Evolutionary conservation across 2,888 invertebrate species (phyloP), one percentile per base, ranked within the genome.

Genomic region (Microchrysa polita): DNA sequence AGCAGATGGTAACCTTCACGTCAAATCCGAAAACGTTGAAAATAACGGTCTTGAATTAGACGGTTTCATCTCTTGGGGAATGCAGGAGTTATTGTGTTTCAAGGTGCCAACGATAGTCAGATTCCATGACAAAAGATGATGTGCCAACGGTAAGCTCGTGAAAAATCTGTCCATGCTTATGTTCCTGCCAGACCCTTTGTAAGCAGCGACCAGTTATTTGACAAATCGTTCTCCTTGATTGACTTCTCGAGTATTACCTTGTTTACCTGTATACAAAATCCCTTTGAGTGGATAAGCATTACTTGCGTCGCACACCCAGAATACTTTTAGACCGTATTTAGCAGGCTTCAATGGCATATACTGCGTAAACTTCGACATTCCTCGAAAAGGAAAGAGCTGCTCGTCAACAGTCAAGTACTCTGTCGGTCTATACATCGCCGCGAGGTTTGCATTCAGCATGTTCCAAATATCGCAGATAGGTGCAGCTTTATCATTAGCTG

Each of bases 381-480:
- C 79, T 48, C 78, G 76, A 72, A 40, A 63, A 4, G 40, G 63
- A 44, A 40, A n/a, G 4, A 63, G 44, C 20, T 63, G 63, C 20
- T 63, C 63, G n/a, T 42, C 42, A 18, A 63, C 42, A 40, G 63
- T 63, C 18, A 63, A 40, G 20, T 14, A 9, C 9, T 7, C 80
- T 27, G 77, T 77, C 74, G 80, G 79, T 52, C 76, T 77, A 76
- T 80, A 81, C 20, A 73, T 27, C 74, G 77, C 75, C 27, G 69
- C 34, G 55, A 80, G 76, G 78, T 81, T 81, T 57, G 76, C 73
- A 77, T 80, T 81, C 18, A 81, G 67, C 79, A 80, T 80, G 75
- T 73, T 77, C 80, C 79, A 81, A 18, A 77, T 53, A 65, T 76
- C 76, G 9, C 73, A 44, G 53, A 77, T 77, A 44, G 77, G 74